A percentile compares a stretch with the other conserved stretches of the same genome.
phyloP scores from a whole-genome alignment of 2,888 invertebrate species.

The Drosophila mimica region DNA sequence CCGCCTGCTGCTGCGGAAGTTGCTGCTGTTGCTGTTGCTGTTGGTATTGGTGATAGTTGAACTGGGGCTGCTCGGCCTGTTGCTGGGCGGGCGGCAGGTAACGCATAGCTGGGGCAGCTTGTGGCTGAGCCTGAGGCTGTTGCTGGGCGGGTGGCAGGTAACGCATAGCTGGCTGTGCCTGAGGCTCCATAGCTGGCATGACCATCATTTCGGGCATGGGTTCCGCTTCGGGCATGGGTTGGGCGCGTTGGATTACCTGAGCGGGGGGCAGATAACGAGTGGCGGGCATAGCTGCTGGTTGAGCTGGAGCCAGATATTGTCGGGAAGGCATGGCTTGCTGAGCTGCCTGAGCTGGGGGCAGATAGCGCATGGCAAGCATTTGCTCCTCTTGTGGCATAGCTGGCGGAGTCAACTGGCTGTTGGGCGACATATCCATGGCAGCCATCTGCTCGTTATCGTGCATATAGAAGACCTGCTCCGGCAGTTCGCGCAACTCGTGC shows the following conservation, averaged over 20 bases:
- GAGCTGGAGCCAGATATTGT: conserved; percentile 42
- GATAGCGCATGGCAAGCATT: conserved; percentile 53
- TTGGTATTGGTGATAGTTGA: conserved; percentile 70
- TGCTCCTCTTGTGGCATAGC: conserved; percentile 43
- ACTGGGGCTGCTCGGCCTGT: conserved; percentile 41
- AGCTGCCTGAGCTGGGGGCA: conserved; percentile 56
- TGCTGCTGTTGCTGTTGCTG: conserved; percentile 36
- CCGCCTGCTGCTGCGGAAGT: conserved; percentile 26
- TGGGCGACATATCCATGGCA: conserved; percentile 62
- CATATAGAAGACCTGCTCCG: conserved; percentile 77
- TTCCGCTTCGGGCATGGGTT: conserved; percentile 24
- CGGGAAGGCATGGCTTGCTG: conserved; percentile 16
- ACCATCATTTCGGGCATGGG: conserved; percentile 51
- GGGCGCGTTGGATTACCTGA: conserved; percentile 14
- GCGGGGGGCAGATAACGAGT: conserved; percentile 65
- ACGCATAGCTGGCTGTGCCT: conserved; percentile 28
- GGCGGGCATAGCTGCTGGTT: conserved; percentile 44
- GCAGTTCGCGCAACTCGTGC: conserved; percentile 76
- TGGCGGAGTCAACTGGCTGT: conserved; percentile 65
- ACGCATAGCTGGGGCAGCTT: conserved; percentile 39
- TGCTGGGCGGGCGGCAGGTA: conserved; percentile 62
- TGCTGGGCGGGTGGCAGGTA: conserved; percentile 59
- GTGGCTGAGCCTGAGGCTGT: conserved; percentile 5
- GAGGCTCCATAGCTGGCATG: conserved; percentile 37
- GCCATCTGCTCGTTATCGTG: conserved; percentile 45